Evolutionary conservation across 2,797 vertebrate genomes (phyloP).

Genomic region (Nasua narica): DNA sequence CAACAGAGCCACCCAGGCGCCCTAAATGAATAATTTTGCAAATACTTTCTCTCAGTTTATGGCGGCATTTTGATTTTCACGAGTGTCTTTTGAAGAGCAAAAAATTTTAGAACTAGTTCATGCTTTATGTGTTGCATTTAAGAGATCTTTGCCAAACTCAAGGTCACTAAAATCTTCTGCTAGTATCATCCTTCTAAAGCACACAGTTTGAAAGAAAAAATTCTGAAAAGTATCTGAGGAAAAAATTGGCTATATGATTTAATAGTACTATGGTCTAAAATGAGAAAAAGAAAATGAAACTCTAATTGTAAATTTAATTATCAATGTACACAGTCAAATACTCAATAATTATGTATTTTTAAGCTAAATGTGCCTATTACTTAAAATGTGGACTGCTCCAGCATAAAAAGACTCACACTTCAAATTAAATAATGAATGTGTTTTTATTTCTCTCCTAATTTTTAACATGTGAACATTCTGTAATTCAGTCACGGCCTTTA

Average conservation of each 20-base stretch:
- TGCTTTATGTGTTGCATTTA: background rate
- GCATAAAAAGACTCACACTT: constrained; percentile 33
- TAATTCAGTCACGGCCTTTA: constrained; percentile 79
- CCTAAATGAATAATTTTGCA: background rate
- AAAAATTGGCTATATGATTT: background rate
- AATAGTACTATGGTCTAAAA: constrained; percentile 6
- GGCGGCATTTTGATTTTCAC: background rate
- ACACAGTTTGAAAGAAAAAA: background rate
- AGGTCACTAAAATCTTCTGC: background rate
- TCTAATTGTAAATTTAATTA: background rate
- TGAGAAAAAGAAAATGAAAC: constrained; percentile 50
- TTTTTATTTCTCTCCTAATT: constrained; percentile 50
- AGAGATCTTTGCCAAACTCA: constrained; percentile 11
- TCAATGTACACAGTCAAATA: background rate
- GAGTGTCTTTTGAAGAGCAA: background rate
- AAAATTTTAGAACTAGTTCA: background rate
- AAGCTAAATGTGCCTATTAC: background rate
- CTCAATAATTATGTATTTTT: background rate
- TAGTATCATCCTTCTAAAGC: background rate
- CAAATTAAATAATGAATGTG: constrained; percentile 46
- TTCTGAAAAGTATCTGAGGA: background rate
- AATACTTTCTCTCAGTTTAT: background rate
- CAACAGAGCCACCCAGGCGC: no score
- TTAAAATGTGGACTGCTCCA: background rate
- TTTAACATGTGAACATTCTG: constrained; percentile 43